Evolutionary conservation across 2,888 invertebrate genomes (phyloP).

Genomic region (Athalia rosae): DNA sequence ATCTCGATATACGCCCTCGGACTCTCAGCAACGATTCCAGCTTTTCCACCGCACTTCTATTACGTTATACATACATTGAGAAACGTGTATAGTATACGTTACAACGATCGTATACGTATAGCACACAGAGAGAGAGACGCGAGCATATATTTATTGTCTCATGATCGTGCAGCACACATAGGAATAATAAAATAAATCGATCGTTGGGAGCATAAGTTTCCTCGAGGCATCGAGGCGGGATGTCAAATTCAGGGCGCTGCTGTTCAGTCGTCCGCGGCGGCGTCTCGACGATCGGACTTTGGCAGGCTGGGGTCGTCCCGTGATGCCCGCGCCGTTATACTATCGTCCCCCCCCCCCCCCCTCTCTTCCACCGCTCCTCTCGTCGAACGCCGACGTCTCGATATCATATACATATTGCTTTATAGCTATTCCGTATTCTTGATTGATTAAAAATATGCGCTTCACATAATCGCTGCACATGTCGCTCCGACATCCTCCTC

Average conservation of each 20-base stretch:
- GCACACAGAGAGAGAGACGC: too few species aligned
- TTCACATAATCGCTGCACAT: slow-evolving; percentile 19
- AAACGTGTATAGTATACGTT: too few species aligned
- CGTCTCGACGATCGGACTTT: slow-evolving; percentile 65
- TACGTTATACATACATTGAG: too few species aligned
- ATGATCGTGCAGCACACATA: too few species aligned
- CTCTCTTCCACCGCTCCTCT: slow-evolving; percentile 58
- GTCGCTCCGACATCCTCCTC: neutral
- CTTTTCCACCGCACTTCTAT: too few species aligned
- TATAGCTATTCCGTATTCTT: neutral
- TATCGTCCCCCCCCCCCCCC: slow-evolving; percentile 47
- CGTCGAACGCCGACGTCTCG: neutral
- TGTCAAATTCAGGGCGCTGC: slow-evolving; percentile 18
- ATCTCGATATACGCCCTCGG: too few species aligned
- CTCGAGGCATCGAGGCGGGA: neutral
- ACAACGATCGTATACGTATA: too few species aligned
- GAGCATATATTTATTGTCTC: too few species aligned
- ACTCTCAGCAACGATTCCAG: too few species aligned
- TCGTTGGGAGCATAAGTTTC: neutral
- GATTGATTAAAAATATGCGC: slow-evolving; percentile 9
- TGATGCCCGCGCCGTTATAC: slow-evolving; percentile 59
- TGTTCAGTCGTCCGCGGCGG: neutral
- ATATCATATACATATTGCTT: neutral
- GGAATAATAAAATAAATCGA: too few species aligned
- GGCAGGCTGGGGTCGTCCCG: slow-evolving; percentile 66